Evolutionary conservation across 2,797 vertebrate species (phyloP).

Genomic region (Halcyon chelicuti): DNA sequence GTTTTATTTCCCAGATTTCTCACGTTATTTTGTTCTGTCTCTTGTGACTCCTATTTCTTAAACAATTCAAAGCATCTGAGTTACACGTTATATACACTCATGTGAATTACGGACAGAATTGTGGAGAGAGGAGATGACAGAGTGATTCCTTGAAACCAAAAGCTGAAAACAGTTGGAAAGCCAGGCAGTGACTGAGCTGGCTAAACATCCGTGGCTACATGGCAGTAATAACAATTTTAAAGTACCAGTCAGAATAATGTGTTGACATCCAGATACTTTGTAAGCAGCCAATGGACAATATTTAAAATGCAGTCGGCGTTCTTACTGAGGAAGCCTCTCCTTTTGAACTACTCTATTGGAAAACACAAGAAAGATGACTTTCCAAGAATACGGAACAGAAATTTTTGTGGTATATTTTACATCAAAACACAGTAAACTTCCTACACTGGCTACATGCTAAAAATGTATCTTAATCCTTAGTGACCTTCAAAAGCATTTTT

Average conservation of each 20-base stretch:
- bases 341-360: background rate
- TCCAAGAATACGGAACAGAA: background rate
- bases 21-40: constrained; percentile 29
- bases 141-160: background rate
- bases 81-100: background rate
- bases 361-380: background rate
- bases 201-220: background rate
- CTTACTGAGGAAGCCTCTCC: background rate
- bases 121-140: background rate
- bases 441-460: background rate
- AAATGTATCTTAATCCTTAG: constrained; percentile 18
- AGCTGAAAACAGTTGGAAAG: constrained; percentile 30
- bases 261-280: constrained; percentile 8
- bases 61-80: constrained; percentile 48
- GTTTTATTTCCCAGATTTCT: background rate
- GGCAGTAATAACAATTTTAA: constrained; percentile 1
- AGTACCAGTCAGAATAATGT: constrained; percentile 9
- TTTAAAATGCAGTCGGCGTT: background rate
- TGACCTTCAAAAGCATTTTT: constrained; percentile 7
- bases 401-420: background rate
- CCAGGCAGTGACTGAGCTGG: constrained; percentile 15
- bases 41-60: constrained; percentile 6
- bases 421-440: background rate
- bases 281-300: background rate
- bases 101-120: constrained; percentile 15